phyloP scores from a whole-genome alignment of 2,888 invertebrate species.

The Polylopha cassiicola region DNA sequence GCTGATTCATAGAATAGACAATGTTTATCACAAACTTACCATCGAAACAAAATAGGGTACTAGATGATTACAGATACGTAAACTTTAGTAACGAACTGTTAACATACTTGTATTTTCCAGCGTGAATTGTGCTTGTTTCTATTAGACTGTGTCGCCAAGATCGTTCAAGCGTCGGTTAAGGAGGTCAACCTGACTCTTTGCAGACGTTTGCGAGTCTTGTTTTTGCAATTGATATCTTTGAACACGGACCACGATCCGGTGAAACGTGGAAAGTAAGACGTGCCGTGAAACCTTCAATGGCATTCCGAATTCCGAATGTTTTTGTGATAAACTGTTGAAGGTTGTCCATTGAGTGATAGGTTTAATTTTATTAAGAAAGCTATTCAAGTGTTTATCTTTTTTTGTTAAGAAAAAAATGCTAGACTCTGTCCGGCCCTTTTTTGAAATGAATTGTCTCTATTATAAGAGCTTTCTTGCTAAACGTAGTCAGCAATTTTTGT shows the following conservation, averaged over 20 bases:
- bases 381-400: conserved; percentile 3
- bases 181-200: conserved; percentile 24
- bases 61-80: no score
- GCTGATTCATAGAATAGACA: no score
- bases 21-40: no score
- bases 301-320: conserved; percentile 20
- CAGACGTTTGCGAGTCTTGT: conserved; percentile 8
- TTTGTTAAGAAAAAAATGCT: background rate
- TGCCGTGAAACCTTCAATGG: conserved; percentile 17
- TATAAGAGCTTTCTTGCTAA: no score
- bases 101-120: no score
- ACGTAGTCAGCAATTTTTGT: no score
- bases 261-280: conserved; percentile 14
- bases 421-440: no score
- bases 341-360: conserved; percentile 14
- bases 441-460: no score
- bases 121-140: conserved; percentile 11
- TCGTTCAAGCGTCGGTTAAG: conserved; percentile 27
- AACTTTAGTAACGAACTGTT: no score
- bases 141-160: conserved; percentile 23
- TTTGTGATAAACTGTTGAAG: conserved; percentile 5
- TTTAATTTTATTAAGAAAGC: conserved; percentile 15
- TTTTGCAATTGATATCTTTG: conserved; percentile 23
- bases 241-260: conserved; percentile 12
- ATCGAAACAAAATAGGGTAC: no score